A percentile compares a stretch with the other conserved stretches of the same genome.
Evolutionary conservation across 35 echinoderm and acorn worm genomes (phyloP).

Genomic region (Heliocidaris tuberculata): DNA sequence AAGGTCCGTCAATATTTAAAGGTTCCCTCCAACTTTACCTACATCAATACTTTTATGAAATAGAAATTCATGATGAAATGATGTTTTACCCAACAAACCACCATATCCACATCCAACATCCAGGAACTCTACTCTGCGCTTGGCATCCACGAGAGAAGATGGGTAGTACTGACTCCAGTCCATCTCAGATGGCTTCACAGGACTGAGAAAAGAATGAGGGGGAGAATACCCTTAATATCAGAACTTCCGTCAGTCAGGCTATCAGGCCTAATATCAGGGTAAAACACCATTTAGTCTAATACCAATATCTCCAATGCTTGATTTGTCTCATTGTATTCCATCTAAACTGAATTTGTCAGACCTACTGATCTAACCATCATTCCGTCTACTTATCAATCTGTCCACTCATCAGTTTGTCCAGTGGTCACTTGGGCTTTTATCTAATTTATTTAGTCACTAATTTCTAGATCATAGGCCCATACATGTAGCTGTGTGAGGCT

Average conservation of each 20-base stretch:
- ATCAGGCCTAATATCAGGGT: not conserved
- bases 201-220: constrained; percentile 54
- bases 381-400: no score
- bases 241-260: not conserved
- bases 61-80: not conserved
- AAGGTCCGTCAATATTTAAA: no score
- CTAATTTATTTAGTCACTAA: no score
- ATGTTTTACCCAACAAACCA: constrained; percentile 75
- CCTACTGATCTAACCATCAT: not conserved
- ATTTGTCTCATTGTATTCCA: not conserved
- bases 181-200: constrained; percentile 77
- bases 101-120: constrained; percentile 98
- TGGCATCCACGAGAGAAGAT: not conserved
- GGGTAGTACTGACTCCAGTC: constrained; percentile 89
- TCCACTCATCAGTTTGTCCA: not conserved
- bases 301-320: not conserved
- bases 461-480: no score
- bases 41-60: no score
- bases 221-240: not conserved
- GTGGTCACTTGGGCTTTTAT: not conserved
- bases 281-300: not conserved
- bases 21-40: no score
- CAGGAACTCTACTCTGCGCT: constrained; percentile 64
- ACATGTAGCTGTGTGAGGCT: no score
- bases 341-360: not conserved